Base-by-base conservation (phyloP, 2,113 vertebrate species). In the Chloebia gouldiae region DNA sequence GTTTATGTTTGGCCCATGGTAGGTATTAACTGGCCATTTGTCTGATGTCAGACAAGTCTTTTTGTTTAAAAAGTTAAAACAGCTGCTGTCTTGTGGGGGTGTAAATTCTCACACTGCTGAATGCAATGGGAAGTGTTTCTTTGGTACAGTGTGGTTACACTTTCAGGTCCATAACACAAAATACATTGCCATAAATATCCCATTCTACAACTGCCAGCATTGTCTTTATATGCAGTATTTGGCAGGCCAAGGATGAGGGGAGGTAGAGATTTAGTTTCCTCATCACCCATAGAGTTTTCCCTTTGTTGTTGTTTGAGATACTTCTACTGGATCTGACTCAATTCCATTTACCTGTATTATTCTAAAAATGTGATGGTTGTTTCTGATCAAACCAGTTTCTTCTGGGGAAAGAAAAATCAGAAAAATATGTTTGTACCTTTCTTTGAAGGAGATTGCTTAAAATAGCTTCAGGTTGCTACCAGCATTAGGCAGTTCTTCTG, bases 401-500 rank as follows among this genome's bases (percentile, higher is more conserved):
- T 88, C 45, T n/a, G 31, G 71, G 18, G 63, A 8, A 66, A 47
- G 22, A 49, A 77, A 85, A 94, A 90, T 60, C 54, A 80, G 60
- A 59, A 90, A 77, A 95, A 89, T 35, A 4, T 87, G 56, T 92
- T 81, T 91, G 54, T 93, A 54, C 68, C 47, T 80, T 84, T 83
- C 71, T 91, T 85, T 82, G 78, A 88, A 80, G 50, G 50, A 68
- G 11, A 47, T 49, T 15, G 33, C 80, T 88, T 95, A 68, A 88
- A 94, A 95, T 80, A 95, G 45, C 35, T 95, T 85, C 42, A 95
- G 21, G 79, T 94, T 91, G 72, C 59, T 82, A 73, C 59, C 13
- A 90, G 47, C 60, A 77, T 70, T 90, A 95, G 85, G 51, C 63
- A 59, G 44, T 66, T 91, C 66, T 91, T 91, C 92, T 95, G 90